phyloP scores from a whole-genome alignment of 2,797 vertebrate species.

The Onychomys leucogaster region DNA sequence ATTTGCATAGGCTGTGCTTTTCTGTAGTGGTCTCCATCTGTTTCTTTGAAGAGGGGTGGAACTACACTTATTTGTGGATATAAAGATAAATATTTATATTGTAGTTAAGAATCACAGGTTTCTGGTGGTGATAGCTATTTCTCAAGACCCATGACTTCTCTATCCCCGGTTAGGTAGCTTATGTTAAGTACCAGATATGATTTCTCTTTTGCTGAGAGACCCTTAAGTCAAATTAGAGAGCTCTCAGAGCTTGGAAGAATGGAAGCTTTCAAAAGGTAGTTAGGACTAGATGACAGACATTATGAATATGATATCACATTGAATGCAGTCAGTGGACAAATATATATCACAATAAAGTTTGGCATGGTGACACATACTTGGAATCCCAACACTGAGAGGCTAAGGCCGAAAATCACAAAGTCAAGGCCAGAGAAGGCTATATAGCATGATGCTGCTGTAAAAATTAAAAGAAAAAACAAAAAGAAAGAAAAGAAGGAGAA shows the following conservation, averaged over 20 bases:
- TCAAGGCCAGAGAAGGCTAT: not conserved
- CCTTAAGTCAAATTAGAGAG: not conserved
- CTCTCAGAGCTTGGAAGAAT: not conserved
- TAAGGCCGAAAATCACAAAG: not conserved
- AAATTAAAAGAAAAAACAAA: not conserved
- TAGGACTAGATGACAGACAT: no score
- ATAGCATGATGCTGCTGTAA: not conserved
- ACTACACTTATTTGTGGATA: no score
- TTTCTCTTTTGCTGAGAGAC: not conserved
- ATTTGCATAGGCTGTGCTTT: not conserved
- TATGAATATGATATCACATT: not conserved
- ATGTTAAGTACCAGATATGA: not conserved
- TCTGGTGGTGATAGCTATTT: not conserved
- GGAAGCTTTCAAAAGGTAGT: not conserved
- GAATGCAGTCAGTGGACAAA: not conserved
- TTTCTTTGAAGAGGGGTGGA: not conserved
- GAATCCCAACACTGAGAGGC: not conserved
- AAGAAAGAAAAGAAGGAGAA: no score
- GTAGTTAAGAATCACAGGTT: not conserved
- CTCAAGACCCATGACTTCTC: not conserved
- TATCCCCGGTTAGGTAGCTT: not conserved
- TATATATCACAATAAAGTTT: not conserved
- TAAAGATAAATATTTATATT: not conserved
- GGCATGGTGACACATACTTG: not conserved
- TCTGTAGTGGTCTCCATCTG: not conserved